A percentile compares a stretch with the other conserved stretches of the same genome.
Conservation (phyloP, 1,140 invertebrate genomes). For the Tenebrio molitor region DNA sequence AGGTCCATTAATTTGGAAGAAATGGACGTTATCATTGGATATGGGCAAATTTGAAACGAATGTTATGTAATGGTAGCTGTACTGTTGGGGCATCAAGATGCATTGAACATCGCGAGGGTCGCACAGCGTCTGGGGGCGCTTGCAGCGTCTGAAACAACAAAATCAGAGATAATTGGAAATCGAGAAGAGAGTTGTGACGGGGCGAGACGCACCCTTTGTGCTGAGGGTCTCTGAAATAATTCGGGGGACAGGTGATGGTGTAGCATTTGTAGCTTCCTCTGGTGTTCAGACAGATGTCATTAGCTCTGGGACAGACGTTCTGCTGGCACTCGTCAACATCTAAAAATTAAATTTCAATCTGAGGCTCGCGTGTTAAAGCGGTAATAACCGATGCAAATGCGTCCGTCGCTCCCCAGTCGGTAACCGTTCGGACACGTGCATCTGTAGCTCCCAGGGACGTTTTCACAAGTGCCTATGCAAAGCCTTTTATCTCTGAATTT, state of each 20-base stretch:
- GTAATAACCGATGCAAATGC: constrained; percentile 80
- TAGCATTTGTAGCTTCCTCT: constrained; percentile 91
- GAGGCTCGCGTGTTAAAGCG: constrained; percentile 7
- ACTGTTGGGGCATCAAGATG: constrained; percentile 82
- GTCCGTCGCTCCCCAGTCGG: constrained; percentile 75
- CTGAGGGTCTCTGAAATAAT: constrained; percentile 80
- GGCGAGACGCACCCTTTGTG: constrained; percentile 88
- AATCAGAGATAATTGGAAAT: too few relatives aligned
- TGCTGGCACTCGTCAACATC: constrained; percentile 92
- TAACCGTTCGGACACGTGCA: constrained; percentile 92
- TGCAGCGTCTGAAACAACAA: constrained; percentile 89
- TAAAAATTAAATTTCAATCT: constrained; percentile 61
- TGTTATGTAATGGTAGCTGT: constrained; percentile 93
- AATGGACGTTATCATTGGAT: constrained; percentile 77
- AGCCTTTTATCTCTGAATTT: constrained; percentile 78
- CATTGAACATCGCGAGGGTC: constrained; percentile 78
- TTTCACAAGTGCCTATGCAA: constrained; percentile 89
- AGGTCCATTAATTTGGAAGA: constrained; percentile 91
- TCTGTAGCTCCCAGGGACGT: constrained; percentile 87
- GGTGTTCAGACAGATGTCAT: constrained; percentile 92
- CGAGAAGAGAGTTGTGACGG: too few relatives aligned
- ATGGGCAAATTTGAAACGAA: constrained; percentile 88
- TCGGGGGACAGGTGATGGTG: constrained; percentile 84
- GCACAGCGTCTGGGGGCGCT: constrained; percentile 78
- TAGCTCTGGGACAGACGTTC: constrained; percentile 73